Percentiles rank a stretch among this genome's conserved stretches.
These are phyloP conservation scores for Chouioia cunea DNA, from an alignment of 2,888 invertebrate genomes.

Conservation along the genomic window DNA sequence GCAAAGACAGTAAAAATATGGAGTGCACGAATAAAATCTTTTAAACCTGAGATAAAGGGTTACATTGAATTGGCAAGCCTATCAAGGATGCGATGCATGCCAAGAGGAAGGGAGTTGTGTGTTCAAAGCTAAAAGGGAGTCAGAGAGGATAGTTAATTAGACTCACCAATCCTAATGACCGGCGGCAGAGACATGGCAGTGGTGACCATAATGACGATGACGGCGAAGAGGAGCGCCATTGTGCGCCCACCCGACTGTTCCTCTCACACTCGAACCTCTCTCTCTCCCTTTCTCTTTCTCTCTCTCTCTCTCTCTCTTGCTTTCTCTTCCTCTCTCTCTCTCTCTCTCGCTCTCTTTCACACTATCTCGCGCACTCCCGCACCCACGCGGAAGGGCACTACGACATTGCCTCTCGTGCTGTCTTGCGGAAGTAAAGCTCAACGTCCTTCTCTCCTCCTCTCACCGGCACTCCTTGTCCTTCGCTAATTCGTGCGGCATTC, in stretches of 20 bases:
- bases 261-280: conserved; percentile 2
- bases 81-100: no score
- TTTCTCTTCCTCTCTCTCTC: conserved; percentile 14
- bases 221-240: conserved; percentile 66
- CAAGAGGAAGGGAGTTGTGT: no score
- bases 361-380: conserved; percentile 18
- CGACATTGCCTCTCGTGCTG: conserved; percentile 26
- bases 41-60: no score
- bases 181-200: conserved; percentile 67
- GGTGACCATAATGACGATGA: conserved; percentile 66
- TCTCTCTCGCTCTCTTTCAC: conserved; percentile 45
- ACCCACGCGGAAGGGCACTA: conserved; percentile 26
- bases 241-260: conserved; percentile 47
- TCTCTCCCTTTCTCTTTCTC: not conserved
- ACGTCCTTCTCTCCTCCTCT: not conserved
- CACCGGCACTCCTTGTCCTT: conserved; percentile 10
- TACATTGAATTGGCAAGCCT: not conserved
- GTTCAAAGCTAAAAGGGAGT: no score
- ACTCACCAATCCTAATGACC: conserved; percentile 68
- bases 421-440: conserved; percentile 6
- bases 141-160: not conserved
- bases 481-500: conserved; percentile 29
- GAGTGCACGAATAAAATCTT: no score
- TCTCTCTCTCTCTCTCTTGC: conserved; percentile 14
- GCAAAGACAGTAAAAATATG: not conserved